A percentile compares a stretch with the other conserved stretches of the same genome.
Evolutionary conservation across 2,888 invertebrate species (phyloP).

Genomic region (Clostera curtula): DNA sequence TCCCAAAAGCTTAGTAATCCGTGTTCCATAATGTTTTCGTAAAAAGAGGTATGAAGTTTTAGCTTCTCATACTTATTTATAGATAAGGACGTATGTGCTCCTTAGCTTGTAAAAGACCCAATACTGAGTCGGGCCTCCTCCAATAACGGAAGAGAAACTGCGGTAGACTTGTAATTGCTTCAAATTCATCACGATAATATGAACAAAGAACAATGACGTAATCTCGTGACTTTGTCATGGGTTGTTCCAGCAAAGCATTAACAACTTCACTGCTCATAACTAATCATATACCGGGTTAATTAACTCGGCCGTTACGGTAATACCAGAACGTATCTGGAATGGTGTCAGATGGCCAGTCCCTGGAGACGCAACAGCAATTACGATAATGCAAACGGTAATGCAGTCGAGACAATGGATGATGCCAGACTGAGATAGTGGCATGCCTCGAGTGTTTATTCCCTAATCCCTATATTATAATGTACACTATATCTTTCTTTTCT

Average conservation of each 20-base stretch:
- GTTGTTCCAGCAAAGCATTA: neutral
- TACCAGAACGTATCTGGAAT: slow-evolving; percentile 9
- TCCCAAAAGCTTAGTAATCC: no score
- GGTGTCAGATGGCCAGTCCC: slow-evolving; percentile 26
- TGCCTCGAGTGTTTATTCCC: neutral
- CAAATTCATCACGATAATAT: neutral
- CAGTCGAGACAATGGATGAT: slow-evolving; percentile 16
- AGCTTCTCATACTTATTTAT: no score
- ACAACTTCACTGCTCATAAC: neutral
- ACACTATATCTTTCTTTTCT: no score
- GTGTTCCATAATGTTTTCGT: no score
- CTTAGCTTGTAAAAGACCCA: no score
- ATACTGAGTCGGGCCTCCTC: no score
- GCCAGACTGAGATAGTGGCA: slow-evolving; percentile 10
- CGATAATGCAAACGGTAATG: slow-evolving; percentile 38
- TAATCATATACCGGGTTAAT: slow-evolving; percentile 5
- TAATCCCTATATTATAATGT: no score
- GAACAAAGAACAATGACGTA: no score
- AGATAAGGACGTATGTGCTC: no score
- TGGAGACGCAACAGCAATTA: slow-evolving; percentile 42
- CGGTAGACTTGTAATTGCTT: neutral
- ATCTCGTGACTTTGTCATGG: no score
- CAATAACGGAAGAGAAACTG: neutral
- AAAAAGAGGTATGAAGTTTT: no score
- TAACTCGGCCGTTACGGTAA: slow-evolving; percentile 18